phyloP scores from a whole-genome alignment of 2,888 invertebrate genomes.

The Sinohyriopsis cumingii region DNA sequence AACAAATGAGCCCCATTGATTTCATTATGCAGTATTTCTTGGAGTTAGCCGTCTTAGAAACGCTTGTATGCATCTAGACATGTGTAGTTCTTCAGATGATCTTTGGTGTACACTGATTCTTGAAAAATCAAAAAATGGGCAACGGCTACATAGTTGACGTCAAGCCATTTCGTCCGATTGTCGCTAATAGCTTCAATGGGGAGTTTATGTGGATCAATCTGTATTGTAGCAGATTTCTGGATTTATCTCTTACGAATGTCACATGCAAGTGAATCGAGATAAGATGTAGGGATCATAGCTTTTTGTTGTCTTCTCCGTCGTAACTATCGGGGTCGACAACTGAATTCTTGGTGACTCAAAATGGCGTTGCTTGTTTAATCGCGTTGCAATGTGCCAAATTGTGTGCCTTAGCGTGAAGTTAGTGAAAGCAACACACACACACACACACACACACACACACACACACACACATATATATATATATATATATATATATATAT shows the following conservation, averaged over 20 bases:
- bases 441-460: no score
- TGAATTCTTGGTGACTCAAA: no score
- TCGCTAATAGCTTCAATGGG: neutral
- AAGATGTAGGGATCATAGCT: no score
- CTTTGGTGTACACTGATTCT: conserved; percentile 10
- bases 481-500: no score
- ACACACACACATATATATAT: no score
- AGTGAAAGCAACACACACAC: no score
- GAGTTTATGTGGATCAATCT: conserved; percentile 2
- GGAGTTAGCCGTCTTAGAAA: conserved; percentile 14
- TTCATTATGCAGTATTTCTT: conserved; percentile 7
- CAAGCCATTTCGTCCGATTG: conserved; percentile 8
- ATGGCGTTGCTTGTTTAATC: no score
- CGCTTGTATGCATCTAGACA: conserved; percentile 10
- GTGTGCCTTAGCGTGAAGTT: no score
- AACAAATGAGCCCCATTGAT: conserved; percentile 6
- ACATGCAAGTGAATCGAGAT: neutral
- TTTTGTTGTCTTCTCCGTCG: no score
- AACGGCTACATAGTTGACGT: conserved; percentile 6
- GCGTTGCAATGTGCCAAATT: no score
- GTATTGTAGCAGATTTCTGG: conserved; percentile 7
- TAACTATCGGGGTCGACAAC: no score
- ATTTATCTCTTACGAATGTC: conserved; percentile 11
- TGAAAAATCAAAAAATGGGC: conserved; percentile 13
- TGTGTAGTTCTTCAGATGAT: conserved; percentile 15